phyloP scores from a whole-genome alignment of 53 echinoderm and acorn worm species.

The Holothuria scabra region DNA sequence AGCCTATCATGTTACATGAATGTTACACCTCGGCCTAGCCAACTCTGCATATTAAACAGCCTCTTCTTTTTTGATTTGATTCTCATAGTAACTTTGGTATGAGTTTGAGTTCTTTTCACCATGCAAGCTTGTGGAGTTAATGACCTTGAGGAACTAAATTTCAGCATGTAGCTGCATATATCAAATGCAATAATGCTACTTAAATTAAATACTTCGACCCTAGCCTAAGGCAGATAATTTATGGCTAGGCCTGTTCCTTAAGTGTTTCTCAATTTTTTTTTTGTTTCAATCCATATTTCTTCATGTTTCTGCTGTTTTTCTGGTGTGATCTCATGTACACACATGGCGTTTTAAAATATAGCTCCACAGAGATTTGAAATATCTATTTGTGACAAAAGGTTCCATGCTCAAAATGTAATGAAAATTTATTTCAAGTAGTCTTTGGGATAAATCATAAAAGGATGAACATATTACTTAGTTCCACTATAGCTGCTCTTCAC shows the following conservation, averaged over 20 bases:
- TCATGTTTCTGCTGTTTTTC: too few species aligned
- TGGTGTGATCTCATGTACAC: too few species aligned
- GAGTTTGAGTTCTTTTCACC: neutral
- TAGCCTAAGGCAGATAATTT: conserved; percentile 19
- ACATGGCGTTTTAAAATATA: too few species aligned
- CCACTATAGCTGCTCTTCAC: too few species aligned
- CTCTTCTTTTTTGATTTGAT: neutral
- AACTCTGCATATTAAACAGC: conserved; percentile 44
- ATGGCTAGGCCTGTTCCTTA: conserved; percentile 1
- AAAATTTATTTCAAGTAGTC: too few species aligned
- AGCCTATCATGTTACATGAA: conserved; percentile 45
- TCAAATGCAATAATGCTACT: conserved; percentile 18
- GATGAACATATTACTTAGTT: too few species aligned
- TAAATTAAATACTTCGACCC: conserved; percentile 41
- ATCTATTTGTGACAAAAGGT: too few species aligned
- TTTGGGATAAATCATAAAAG: too few species aligned
- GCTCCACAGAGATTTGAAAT: too few species aligned
- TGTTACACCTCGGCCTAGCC: conserved; percentile 44
- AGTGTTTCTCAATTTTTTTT: too few species aligned
- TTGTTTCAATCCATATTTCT: too few species aligned
- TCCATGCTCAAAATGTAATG: too few species aligned
- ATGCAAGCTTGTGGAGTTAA: conserved; percentile 31
- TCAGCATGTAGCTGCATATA: conserved; percentile 22
- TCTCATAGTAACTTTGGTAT: conserved; percentile 7
- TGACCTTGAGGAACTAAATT: conserved; percentile 28